Conservation (phyloP, 1,140 invertebrate genomes). For the Chelonus insularis region DNA sequence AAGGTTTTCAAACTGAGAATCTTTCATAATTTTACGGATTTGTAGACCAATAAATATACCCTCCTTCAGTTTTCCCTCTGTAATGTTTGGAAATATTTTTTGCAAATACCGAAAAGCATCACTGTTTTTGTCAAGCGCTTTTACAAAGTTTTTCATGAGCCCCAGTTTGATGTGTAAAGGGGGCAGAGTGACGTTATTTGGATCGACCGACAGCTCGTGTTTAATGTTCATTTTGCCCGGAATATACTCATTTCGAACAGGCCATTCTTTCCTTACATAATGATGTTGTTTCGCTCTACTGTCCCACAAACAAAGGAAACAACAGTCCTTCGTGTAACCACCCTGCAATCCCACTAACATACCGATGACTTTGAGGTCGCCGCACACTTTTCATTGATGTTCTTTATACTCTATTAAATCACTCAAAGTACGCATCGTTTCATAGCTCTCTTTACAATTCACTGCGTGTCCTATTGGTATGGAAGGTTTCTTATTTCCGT, state of each 20-base stretch:
- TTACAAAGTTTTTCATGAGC: conserved; percentile 45
- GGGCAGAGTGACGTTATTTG: conserved; percentile 3
- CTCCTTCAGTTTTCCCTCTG: background rate
- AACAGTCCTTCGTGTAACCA: conserved; percentile 55
- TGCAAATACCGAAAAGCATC: background rate
- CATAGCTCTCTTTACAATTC: conserved; percentile 43
- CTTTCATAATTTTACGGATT: background rate
- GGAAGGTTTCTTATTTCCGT: conserved; percentile 44
- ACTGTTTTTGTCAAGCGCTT: conserved; percentile 39
- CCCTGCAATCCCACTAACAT: conserved; percentile 50
- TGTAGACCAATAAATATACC: background rate
- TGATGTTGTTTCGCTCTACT: conserved; percentile 47
- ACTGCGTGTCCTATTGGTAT: conserved; percentile 43
- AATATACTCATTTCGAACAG: too few relatives aligned
- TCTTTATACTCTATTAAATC: conserved; percentile 41
- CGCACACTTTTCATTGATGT: conserved; percentile 45
- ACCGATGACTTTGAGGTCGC: conserved; percentile 48
- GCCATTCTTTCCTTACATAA: conserved; percentile 43
- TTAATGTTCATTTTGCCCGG: background rate
- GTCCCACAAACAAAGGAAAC: conserved; percentile 55
- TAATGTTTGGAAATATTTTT: background rate
- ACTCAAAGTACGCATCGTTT: conserved; percentile 40
- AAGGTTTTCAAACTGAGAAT: background rate
- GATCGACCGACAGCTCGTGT: too few relatives aligned
- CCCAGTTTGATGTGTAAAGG: conserved; percentile 12